Percentiles rank a stretch among this genome's conserved stretches.
Conservation (phyloP, 2,113 vertebrate genomes). For the Zosterops pallidus region DNA sequence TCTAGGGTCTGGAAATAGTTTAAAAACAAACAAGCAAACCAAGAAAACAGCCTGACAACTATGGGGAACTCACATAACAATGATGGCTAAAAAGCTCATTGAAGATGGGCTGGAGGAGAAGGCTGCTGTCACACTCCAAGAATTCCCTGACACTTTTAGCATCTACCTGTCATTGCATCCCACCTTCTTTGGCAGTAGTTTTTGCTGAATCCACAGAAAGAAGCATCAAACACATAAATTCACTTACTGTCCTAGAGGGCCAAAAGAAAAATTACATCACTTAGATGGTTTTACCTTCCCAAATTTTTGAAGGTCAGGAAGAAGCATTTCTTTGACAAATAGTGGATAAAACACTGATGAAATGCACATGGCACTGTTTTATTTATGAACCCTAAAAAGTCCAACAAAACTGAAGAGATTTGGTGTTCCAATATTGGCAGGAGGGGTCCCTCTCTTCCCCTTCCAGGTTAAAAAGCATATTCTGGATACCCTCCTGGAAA, state of each 20-base stretch:
- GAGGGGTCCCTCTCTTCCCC: not conserved
- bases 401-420: not conserved
- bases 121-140: not conserved
- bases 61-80: not conserved
- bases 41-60: not conserved
- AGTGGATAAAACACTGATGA: not conserved
- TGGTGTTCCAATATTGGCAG: not conserved
- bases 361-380: not conserved
- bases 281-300: not conserved
- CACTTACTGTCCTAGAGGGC: not conserved
- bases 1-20: not conserved
- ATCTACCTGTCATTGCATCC: not conserved
- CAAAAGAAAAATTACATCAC: not conserved
- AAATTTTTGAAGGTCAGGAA: not conserved
- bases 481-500: not conserved
- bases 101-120: not conserved
- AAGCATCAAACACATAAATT: not conserved
- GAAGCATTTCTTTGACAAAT: not conserved
- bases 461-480: not conserved
- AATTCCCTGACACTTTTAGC: not conserved
- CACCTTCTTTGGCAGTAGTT: not conserved
- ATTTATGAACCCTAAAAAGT: not conserved
- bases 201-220: not conserved
- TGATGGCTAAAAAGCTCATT: not conserved
- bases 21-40: not conserved